Evolutionary conservation across 2,888 invertebrate genomes (phyloP).

Genomic region (Pyrgus malvae): DNA sequence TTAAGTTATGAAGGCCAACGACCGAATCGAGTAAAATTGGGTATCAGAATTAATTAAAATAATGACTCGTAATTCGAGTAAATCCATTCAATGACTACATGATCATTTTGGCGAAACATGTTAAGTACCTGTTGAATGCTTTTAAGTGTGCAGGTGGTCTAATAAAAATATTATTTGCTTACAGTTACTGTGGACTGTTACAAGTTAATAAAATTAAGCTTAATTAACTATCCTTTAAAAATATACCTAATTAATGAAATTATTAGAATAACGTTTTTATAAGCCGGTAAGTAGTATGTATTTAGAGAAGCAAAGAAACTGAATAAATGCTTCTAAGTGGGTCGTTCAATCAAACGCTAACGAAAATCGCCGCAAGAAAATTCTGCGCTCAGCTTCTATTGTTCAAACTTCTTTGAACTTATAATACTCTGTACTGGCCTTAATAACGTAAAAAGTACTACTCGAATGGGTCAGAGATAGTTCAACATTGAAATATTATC

Average conservation of each 20-base stretch:
- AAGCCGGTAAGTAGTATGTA: no score
- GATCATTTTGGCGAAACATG: slow-evolving; percentile 9
- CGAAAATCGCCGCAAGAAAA: no score
- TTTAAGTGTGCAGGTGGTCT: slow-evolving; percentile 1
- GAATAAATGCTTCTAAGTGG: no score
- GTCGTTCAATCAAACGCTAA: no score
- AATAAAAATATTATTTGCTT: neutral
- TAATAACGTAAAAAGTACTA: slow-evolving; percentile 12
- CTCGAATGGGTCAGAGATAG: slow-evolving; percentile 27
- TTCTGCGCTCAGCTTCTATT: no score
- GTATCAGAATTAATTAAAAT: slow-evolving; percentile 17
- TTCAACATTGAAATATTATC: slow-evolving; percentile 33
- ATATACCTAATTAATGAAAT: no score
- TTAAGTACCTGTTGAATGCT: neutral
- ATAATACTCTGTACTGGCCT: neutral
- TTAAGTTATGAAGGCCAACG: slow-evolving; percentile 12
- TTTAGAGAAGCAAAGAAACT: no score
- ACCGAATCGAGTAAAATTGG: slow-evolving; percentile 21
- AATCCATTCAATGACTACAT: neutral
- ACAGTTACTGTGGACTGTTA: neutral
- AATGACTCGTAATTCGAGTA: slow-evolving; percentile 12
- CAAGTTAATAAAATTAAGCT: no score
- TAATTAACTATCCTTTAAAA: no score
- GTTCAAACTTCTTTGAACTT: neutral
- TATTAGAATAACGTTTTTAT: no score